Percentiles rank a stretch among this genome's conserved stretches.
phyloP scores from a whole-genome alignment of 2,888 invertebrate species.

The Hymenopus coronatus region DNA sequence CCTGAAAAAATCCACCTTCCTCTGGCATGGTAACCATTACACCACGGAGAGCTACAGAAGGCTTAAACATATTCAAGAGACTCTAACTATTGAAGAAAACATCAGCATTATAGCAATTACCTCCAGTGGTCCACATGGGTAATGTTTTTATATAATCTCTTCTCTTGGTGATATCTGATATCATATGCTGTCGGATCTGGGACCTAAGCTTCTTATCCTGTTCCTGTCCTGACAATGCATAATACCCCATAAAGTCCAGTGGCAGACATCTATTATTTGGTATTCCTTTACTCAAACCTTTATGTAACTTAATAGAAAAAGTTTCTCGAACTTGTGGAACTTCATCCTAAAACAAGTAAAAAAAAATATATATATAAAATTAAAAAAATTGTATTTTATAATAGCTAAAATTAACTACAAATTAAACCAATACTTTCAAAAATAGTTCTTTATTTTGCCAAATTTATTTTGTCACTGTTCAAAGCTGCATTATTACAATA shows the following conservation, averaged over 20 bases:
- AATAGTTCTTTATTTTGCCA: too few species aligned
- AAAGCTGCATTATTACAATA: too few species aligned
- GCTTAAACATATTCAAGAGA: too few species aligned
- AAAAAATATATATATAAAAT: not conserved
- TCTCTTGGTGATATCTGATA: conserved; percentile 81
- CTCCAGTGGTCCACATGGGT: conserved; percentile 64
- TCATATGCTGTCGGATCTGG: conserved; percentile 74
- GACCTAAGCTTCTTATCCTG: conserved; percentile 72
- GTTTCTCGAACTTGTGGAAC: conserved; percentile 84
- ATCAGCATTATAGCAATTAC: conserved; percentile 37
- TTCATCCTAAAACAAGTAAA: conserved; percentile 43
- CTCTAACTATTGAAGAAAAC: not conserved
- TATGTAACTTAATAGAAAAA: conserved; percentile 89
- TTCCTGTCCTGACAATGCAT: conserved; percentile 87
- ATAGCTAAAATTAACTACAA: not conserved
- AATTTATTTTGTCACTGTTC: too few species aligned
- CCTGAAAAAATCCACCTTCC: too few species aligned
- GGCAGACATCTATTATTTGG: conserved; percentile 89
- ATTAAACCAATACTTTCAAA: too few species aligned
- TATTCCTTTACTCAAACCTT: conserved; percentile 77
- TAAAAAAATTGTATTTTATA: not conserved
- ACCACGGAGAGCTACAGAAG: too few species aligned
- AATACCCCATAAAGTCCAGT: conserved; percentile 95
- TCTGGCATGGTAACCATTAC: too few species aligned
- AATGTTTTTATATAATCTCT: conserved; percentile 88